Conservation (phyloP, 2,797 vertebrate genomes). For the Eleutherodactylus coqui region DNA sequence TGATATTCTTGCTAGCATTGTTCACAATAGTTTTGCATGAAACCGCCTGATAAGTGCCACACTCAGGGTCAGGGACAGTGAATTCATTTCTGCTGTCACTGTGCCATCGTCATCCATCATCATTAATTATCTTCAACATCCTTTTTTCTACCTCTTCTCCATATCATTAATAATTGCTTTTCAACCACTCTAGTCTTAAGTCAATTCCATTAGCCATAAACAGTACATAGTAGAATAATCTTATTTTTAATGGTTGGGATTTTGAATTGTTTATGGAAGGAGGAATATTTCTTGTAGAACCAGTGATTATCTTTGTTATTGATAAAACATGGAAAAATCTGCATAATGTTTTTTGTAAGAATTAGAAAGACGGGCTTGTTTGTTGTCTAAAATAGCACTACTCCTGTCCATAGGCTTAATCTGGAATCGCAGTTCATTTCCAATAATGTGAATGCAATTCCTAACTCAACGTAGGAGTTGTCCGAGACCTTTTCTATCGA, state of each 20-base stretch:
- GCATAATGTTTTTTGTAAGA: not conserved
- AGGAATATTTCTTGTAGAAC: not conserved
- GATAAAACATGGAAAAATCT: not conserved
- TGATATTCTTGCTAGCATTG: slow-evolving; percentile 2
- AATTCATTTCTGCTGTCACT: slow-evolving; percentile 12
- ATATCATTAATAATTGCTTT: slow-evolving; percentile 28
- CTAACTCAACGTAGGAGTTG: not conserved
- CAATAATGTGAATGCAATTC: not conserved
- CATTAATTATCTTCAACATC: slow-evolving; percentile 39
- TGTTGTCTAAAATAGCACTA: too few species aligned
- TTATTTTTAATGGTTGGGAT: not conserved
- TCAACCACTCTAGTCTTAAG: slow-evolving; percentile 6
- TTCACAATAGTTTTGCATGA: slow-evolving; percentile 14
- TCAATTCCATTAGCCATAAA: slow-evolving; percentile 32
- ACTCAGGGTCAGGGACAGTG: not conserved
- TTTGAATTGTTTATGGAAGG: not conserved
- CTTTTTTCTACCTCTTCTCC: slow-evolving; percentile 28
- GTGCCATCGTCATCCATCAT: slow-evolving; percentile 13
- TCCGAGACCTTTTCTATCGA: too few species aligned
- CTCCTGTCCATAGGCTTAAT: not conserved
- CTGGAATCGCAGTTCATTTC: not conserved
- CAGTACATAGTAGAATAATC: not conserved
- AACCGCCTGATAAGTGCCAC: not conserved
- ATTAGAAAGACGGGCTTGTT: not conserved
- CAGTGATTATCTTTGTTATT: not conserved